These are phyloP conservation scores for Ypsolopha sequella DNA, from an alignment of 2,888 invertebrate genomes.

Conservation along the genomic window DNA sequence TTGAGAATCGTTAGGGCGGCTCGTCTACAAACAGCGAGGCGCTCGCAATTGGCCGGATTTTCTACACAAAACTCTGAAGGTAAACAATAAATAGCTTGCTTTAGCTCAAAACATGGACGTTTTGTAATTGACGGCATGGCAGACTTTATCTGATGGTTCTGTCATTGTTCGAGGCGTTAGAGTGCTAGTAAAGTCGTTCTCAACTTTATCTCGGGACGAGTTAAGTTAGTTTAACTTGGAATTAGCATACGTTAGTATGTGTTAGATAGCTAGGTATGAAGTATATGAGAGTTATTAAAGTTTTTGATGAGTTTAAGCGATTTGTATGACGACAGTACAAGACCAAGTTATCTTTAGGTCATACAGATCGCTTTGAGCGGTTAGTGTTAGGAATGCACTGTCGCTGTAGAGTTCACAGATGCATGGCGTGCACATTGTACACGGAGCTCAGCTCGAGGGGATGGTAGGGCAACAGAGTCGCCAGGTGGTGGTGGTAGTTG, in stretches of 20 bases:
- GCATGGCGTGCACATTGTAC: slow-evolving; percentile 82
- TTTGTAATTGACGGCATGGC: slow-evolving; percentile 58
- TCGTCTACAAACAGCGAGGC: slow-evolving; percentile 56
- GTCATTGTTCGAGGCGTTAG: slow-evolving; percentile 64
- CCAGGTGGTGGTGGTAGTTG: slow-evolving; percentile 73
- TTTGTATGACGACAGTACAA: not conserved
- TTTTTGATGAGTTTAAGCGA: slow-evolving; percentile 4
- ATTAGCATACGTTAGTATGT: slow-evolving; percentile 10
- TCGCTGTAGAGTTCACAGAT: slow-evolving; percentile 77
- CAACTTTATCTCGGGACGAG: slow-evolving; percentile 44
- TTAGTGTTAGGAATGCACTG: slow-evolving; percentile 63
- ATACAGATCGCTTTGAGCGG: slow-evolving; percentile 31
- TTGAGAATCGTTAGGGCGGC: slow-evolving; percentile 65
- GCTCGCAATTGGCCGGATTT: slow-evolving; percentile 55
- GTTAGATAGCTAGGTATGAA: slow-evolving; percentile 2
- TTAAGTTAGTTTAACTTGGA: slow-evolving; percentile 44
- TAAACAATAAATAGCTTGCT: slow-evolving; percentile 57
- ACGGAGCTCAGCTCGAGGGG: slow-evolving; percentile 76
- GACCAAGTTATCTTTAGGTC: not conserved
- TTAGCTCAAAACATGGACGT: slow-evolving; percentile 54
- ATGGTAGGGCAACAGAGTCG: slow-evolving; percentile 75
- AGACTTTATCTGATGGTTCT: slow-evolving; percentile 65
- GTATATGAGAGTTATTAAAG: slow-evolving; percentile 3
- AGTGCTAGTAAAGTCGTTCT: slow-evolving; percentile 64
- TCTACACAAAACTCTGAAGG: slow-evolving; percentile 51